Evolutionary conservation across 1,140 invertebrate genomes (phyloP).

Genomic region (Lepidostoma basale): DNA sequence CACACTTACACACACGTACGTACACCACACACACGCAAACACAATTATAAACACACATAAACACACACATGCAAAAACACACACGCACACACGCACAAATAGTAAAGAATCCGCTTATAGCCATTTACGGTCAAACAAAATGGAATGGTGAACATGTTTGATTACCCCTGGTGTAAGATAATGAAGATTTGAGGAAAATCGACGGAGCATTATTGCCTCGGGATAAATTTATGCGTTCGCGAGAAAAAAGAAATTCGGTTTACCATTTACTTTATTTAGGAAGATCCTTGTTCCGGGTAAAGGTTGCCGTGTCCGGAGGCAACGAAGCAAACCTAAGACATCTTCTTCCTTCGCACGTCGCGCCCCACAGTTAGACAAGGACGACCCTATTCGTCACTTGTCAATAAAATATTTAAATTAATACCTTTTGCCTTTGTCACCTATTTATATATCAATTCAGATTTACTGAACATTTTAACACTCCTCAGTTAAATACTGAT

Average conservation of each 20-base stretch:
- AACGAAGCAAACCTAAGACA: conserved; percentile 36
- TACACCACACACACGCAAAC: no score
- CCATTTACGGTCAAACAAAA: no score
- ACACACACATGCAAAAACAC: no score
- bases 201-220: conserved; percentile 45
- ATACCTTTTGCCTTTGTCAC: no score
- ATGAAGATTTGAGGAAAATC: conserved; percentile 47
- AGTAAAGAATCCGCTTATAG: no score
- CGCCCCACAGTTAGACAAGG: neutral
- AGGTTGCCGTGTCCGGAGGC: conserved; percentile 27
- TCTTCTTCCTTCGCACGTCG: no score
- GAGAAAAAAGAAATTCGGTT: conserved; percentile 37
- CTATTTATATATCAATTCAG: no score
- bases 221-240: conserved; percentile 47
- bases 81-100: no score
- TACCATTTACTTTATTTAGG: conserved; percentile 21
- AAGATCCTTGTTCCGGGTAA: conserved; percentile 1
- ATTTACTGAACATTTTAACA: no score
- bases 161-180: conserved; percentile 34
- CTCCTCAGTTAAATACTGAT: no score
- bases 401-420: neutral
- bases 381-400: neutral
- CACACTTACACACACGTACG: no score
- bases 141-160: conserved; percentile 9
- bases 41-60: no score